These are phyloP conservation scores for Pocillopora damicornis DNA, from an alignment of 64 coral and sea anemone genomes.

Conservation along the genomic window DNA sequence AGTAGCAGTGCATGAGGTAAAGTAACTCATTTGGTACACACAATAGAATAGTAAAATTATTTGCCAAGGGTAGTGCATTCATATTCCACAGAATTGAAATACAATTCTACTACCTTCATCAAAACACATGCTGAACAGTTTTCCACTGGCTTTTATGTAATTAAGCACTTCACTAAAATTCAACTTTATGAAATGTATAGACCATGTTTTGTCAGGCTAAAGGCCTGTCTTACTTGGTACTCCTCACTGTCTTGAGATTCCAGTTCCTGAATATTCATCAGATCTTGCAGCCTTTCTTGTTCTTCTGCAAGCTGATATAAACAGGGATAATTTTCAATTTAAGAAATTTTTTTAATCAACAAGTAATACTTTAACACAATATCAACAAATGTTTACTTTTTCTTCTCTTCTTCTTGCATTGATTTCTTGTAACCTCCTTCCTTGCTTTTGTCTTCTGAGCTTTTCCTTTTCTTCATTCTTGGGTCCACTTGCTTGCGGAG, in stretches of 20 bases:
- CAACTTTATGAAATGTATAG: neutral
- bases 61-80: too few species aligned
- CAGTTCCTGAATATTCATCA: constrained; percentile 49
- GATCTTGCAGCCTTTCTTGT: constrained; percentile 45
- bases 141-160: too few species aligned
- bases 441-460: constrained; percentile 82
- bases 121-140: too few species aligned
- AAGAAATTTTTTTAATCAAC: neutral
- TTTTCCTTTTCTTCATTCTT: constrained; percentile 97
- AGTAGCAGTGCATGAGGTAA: too few species aligned
- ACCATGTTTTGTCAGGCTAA: neutral
- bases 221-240: constrained; percentile 26
- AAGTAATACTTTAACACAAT: neutral
- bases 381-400: constrained; percentile 44
- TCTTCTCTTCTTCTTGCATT: constrained; percentile 92
- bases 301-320: constrained; percentile 51
- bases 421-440: constrained; percentile 92
- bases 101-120: too few species aligned
- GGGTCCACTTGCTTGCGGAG: constrained; percentile 49
- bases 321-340: neutral
- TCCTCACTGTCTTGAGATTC: constrained; percentile 30
- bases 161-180: too few species aligned
- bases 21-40: too few species aligned
- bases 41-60: too few species aligned
- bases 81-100: too few species aligned